Conservation (phyloP, 2,888 invertebrate species). For the Plemyria rubiginata region DNA sequence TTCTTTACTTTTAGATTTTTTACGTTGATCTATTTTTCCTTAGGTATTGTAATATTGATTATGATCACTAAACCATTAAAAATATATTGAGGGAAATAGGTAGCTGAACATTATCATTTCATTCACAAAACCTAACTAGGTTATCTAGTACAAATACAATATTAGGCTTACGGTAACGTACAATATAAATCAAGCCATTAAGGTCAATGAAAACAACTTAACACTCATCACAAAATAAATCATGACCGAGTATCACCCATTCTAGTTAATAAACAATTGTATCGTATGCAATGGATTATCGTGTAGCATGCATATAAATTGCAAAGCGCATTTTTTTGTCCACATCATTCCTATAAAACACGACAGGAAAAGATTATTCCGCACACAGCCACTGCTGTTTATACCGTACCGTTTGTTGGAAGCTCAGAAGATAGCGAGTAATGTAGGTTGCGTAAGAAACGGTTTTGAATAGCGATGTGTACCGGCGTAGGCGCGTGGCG, state of each 20-base stretch:
- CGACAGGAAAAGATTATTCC: conserved; percentile 4
- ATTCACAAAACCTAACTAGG: conserved; percentile 14
- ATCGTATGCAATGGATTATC: conserved; percentile 35
- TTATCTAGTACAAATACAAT: conserved; percentile 6
- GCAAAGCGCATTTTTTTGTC: conserved; percentile 35
- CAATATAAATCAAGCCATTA: conserved; percentile 15
- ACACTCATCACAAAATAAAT: conserved; percentile 7
- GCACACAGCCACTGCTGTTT: conserved; percentile 25
- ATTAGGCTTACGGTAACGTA: conserved; percentile 1
- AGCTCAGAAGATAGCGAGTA: conserved; percentile 13
- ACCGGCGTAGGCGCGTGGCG: conserved; percentile 69
- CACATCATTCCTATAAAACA: conserved; percentile 8
- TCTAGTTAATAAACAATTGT: conserved; percentile 38
- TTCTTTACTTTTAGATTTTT: no score
- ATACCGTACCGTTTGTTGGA: not conserved
- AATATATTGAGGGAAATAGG: not conserved
- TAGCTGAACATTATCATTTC: not conserved
- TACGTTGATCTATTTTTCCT: no score
- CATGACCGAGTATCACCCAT: conserved; percentile 24
- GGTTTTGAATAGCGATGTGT: conserved; percentile 22
- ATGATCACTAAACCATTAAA: not conserved
- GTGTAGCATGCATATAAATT: conserved; percentile 32
- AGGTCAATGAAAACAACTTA: conserved; percentile 23
- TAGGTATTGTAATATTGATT: no score
- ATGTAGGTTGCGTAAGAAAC: conserved; percentile 25